Base-by-base conservation (phyloP, 30 jellyfish, hydroid and myxozoan species). In the Hydractinia symbiolongicarpus region DNA sequence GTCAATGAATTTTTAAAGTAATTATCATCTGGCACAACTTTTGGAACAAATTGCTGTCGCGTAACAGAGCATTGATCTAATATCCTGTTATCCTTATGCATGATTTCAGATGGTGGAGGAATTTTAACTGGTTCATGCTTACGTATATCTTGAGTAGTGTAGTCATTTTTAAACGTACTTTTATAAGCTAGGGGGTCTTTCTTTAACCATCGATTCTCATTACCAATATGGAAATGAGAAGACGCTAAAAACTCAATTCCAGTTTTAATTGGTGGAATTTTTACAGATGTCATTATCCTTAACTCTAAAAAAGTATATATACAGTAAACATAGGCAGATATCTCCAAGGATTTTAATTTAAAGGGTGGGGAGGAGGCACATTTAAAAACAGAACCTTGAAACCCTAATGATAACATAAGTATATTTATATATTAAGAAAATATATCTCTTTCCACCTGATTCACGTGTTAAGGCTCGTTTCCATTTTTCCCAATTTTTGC, bases 61-160 rank as follows among this genome's bases (percentile, higher is more conserved):
- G 93, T 88, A 49, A 88, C 85, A 50, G 96, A 88, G 16, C 76
- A 73, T 53, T 88, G 79, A 49, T 83, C 87, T 7, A 83, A 82
- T 5, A 82, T 61, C 49, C 83, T 72, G 30, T 71, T 60, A 54
- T 88, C 93, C 50, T 77, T 77, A 78, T 88, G 96, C 94, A 88
- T 83, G 55, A 88, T 88, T 55, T 88, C 73, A 8, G 96, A 93
- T 11, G 96, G 93, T 15, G 89, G 89, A 20, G 88, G 94, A n/a
- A 75, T 85, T n/a, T 53, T 71, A 15, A 87, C 67, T 44, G 62
- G 72, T 17, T 78, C 90, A 53, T 73, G 44, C 20, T 82, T 72
- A 50, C 76, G 67, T 19, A 77, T 51, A 5, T 57, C 81, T 56
- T 83, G 94, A 0, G 93, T 93, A 4, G 93, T 89, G 67, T 88